Percentiles rank a stretch among this genome's conserved stretches.
Conservation (phyloP, 2,888 invertebrate genomes). For the Prenolepis imparis region DNA sequence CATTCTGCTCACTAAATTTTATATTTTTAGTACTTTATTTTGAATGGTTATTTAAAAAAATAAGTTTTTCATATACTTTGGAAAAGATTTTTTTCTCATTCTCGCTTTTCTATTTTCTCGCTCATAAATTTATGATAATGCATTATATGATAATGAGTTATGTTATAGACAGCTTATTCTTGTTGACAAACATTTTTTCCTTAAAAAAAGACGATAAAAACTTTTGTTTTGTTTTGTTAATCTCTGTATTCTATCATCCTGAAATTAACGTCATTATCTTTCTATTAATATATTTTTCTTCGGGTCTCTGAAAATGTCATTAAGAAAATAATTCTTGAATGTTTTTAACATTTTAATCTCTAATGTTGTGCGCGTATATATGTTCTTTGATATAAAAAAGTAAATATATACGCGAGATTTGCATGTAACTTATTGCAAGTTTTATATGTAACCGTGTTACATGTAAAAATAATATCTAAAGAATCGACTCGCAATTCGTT, state of each 20-base stretch:
- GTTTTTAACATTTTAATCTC: not conserved
- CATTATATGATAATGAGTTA: slow-evolving; percentile 51
- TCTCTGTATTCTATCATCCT: not conserved
- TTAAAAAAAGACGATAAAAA: not conserved
- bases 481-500: not conserved
- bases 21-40: slow-evolving; percentile 6
- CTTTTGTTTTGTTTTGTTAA: not conserved
- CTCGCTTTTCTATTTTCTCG: slow-evolving; percentile 9
- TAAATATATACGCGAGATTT: not conserved
- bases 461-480: not conserved
- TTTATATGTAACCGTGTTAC: not conserved
- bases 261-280: not conserved
- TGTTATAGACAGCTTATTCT: slow-evolving; percentile 38
- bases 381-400: not conserved
- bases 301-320: not conserved
- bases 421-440: not conserved
- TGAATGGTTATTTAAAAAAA: not conserved
- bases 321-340: not conserved
- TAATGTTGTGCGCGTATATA: not conserved
- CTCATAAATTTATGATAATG: slow-evolving; percentile 29
- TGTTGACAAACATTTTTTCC: not conserved
- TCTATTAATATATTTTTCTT: not conserved
- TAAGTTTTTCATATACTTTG: not conserved
- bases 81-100: not conserved
- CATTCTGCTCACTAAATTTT: slow-evolving; percentile 5